A percentile compares a stretch with the other conserved stretches of the same genome.
These are phyloP conservation scores for Sebastes goodei DNA, from an alignment of 2,797 vertebrate genomes.

Conservation along the genomic window DNA sequence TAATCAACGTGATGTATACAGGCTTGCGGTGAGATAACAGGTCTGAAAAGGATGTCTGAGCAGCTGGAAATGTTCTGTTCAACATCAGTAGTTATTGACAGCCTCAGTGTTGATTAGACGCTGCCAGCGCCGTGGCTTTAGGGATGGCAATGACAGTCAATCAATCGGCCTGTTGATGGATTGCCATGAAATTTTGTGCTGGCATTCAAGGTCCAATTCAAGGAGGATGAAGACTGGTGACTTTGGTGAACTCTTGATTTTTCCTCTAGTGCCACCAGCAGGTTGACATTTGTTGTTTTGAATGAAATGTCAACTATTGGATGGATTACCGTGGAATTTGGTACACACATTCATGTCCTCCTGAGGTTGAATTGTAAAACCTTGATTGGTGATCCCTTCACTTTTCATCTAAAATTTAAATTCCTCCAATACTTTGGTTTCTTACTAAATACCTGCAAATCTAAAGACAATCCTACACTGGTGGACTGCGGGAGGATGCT, in stretches of 20 bases:
- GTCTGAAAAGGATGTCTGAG: slow-evolving; percentile 10
- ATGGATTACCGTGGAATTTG: not conserved
- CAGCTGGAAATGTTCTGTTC: slow-evolving; percentile 29
- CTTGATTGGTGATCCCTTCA: not conserved
- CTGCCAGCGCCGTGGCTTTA: not conserved
- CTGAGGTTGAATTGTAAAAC: not conserved
- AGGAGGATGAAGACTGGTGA: not conserved
- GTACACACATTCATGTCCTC: not conserved
- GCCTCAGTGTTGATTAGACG: not conserved
- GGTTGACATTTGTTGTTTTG: not conserved
- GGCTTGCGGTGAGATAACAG: slow-evolving; percentile 26
- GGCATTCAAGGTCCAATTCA: not conserved
- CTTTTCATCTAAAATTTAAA: not conserved
- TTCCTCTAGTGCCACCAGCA: not conserved
- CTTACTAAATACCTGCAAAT: too few species aligned
- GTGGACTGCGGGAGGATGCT: too few species aligned
- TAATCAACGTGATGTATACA: slow-evolving; percentile 15
- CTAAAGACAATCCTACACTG: too few species aligned
- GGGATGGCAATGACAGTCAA: not conserved
- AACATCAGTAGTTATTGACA: slow-evolving; percentile 32
- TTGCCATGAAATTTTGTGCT: not conserved
- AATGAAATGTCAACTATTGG: not conserved
- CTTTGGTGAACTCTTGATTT: not conserved
- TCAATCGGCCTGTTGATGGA: not conserved
- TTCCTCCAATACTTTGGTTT: not conserved